A percentile compares a stretch with the other conserved stretches of the same genome.
These are phyloP conservation scores for Amiota communis DNA, from an alignment of 2,888 invertebrate genomes.

Conservation along the genomic window DNA sequence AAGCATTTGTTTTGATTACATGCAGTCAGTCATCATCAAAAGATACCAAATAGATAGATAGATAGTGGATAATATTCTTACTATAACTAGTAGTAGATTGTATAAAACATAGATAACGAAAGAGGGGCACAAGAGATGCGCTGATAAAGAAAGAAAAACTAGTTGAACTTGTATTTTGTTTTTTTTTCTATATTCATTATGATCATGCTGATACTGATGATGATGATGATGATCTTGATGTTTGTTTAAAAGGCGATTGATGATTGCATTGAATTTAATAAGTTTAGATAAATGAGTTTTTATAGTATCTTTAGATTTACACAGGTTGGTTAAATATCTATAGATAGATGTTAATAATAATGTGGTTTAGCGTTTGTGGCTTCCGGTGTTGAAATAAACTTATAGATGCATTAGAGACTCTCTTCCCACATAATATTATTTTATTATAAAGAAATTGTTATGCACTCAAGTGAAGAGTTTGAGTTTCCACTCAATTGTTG, in stretches of 20 bases:
- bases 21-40: not conserved
- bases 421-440: not conserved
- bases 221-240: no score
- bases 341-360: conserved; percentile 39
- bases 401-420: not conserved
- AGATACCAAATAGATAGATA: no score
- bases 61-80: no score
- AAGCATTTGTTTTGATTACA: conserved; percentile 26
- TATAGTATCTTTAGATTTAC: not conserved
- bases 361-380: conserved; percentile 44
- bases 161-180: conserved; percentile 3
- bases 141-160: not conserved
- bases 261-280: conserved; percentile 12
- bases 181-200: no score
- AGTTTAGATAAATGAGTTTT: not conserved
- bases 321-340: conserved; percentile 18
- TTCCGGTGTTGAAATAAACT: conserved; percentile 55
- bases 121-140: not conserved
- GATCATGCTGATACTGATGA: not conserved
- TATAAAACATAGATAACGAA: no score
- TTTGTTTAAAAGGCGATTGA: no score
- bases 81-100: no score
- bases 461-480: no score
- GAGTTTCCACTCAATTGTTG: no score
- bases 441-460: not conserved